These are phyloP conservation scores for Drosophila setosimentum DNA, from an alignment of 2,888 invertebrate genomes.

Conservation along the genomic window DNA sequence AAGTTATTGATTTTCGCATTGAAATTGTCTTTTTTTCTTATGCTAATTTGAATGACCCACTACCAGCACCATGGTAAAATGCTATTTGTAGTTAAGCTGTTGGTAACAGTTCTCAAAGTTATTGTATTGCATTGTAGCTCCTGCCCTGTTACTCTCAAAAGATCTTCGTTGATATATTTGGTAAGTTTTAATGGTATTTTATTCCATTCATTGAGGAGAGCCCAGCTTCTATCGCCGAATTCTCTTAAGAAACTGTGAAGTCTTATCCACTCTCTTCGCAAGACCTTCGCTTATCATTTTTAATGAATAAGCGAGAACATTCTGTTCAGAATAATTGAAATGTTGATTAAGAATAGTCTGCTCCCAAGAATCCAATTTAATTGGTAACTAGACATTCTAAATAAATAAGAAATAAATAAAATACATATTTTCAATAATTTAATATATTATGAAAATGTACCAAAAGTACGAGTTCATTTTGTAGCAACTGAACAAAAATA, in stretches of 20 bases:
- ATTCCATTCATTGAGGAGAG: not conserved
- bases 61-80: constrained; percentile 14
- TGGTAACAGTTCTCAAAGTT: not conserved
- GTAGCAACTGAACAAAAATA: too few species aligned
- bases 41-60: constrained; percentile 26
- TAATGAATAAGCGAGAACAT: too few species aligned
- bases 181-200: not conserved
- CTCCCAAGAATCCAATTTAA: not conserved
- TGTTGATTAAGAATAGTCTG: not conserved
- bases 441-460: not conserved
- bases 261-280: too few species aligned
- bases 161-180: not conserved
- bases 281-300: too few species aligned
- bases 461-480: too few species aligned
- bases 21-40: constrained; percentile 9
- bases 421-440: not conserved
- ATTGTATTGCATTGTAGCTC: not conserved
- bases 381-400: not conserved
- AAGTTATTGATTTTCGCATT: constrained; percentile 40
- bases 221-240: too few species aligned
- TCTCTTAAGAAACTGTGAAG: too few species aligned
- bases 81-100: not conserved
- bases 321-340: not conserved
- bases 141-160: not conserved
- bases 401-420: not conserved